Conservation (phyloP, 1,140 invertebrate genomes). For the Heliconius himera region DNA sequence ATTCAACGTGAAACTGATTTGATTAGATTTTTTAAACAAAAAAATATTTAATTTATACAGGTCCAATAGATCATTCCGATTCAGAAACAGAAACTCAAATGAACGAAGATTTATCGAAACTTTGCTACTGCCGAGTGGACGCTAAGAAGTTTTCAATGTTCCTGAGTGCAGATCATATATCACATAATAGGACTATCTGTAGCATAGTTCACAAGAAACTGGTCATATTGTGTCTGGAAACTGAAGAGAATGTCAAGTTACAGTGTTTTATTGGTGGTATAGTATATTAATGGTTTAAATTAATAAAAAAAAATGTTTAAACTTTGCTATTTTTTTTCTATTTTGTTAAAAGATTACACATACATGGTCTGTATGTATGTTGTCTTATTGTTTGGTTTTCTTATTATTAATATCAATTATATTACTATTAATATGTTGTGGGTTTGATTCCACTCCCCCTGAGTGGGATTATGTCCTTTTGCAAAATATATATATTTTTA, state of each 20-base stretch:
- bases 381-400: not conserved
- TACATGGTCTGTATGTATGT: too few relatives aligned
- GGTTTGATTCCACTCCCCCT: too few relatives aligned
- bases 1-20: too few relatives aligned
- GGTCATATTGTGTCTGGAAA: constrained; percentile 69
- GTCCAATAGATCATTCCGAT: constrained; percentile 73
- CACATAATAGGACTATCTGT: constrained; percentile 67
- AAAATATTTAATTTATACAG: constrained; percentile 35
- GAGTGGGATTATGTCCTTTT: too few relatives aligned
- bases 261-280: constrained; percentile 79
- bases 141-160: constrained; percentile 78
- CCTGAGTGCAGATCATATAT: constrained; percentile 73
- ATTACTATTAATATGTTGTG: not conserved
- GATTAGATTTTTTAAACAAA: too few relatives aligned
- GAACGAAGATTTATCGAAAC: constrained; percentile 61
- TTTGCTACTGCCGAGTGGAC: constrained; percentile 71
- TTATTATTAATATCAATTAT: not conserved
- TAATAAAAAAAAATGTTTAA: not conserved
- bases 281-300: constrained; percentile 54
- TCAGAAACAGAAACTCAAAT: constrained; percentile 69
- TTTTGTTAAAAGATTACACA: too few relatives aligned
- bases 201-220: constrained; percentile 75
- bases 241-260: constrained; percentile 72
- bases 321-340: too few relatives aligned
- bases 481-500: too few relatives aligned